Conservation (phyloP, 2,113 vertebrate genomes). For the Trogon surrucura region DNA sequence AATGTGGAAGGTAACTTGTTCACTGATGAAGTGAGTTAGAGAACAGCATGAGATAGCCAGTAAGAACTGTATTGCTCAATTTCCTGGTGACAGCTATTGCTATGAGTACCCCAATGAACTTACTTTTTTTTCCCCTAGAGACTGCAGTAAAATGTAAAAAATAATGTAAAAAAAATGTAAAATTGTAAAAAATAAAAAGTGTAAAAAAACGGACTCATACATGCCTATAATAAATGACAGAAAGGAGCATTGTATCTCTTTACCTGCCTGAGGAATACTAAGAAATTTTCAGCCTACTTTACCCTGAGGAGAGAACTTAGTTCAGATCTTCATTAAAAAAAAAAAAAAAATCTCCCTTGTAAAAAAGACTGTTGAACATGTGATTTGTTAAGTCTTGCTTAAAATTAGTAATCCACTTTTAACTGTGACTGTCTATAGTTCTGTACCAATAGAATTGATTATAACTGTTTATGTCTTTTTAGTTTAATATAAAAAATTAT, state of each 20-base stretch:
- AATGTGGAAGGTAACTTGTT: neutral
- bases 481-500: neutral
- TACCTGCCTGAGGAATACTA: neutral
- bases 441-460: neutral
- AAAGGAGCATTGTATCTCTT: neutral
- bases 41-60: neutral
- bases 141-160: neutral
- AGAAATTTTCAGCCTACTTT: neutral
- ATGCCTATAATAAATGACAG: neutral
- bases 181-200: neutral
- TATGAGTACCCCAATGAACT: neutral
- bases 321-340: neutral
- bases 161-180: too few relatives aligned
- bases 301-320: neutral
- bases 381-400: neutral
- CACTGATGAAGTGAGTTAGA: neutral
- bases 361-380: neutral
- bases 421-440: neutral
- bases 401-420: neutral
- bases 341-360: neutral
- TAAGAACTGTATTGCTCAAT: neutral
- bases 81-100: neutral
- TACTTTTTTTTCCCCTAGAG: neutral
- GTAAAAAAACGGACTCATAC: neutral
- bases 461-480: neutral